A percentile compares a stretch with the other conserved stretches of the same genome.
Conservation (phyloP, 2,113 vertebrate genomes). For the Pachypanchax playfairii region DNA sequence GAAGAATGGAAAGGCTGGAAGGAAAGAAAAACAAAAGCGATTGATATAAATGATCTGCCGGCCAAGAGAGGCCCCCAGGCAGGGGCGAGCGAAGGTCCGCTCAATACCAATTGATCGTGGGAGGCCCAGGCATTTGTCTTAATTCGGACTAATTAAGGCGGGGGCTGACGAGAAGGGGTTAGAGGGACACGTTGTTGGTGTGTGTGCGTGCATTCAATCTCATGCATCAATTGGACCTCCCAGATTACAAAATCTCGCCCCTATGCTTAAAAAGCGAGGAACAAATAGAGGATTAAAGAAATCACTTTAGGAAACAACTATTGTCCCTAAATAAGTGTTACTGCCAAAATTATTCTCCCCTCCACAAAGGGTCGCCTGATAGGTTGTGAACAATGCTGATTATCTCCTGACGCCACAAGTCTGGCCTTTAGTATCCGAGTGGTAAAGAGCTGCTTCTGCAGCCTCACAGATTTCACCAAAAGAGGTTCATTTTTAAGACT, state of each 20-base stretch:
- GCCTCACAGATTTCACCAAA: conserved; percentile 41
- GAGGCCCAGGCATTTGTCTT: conserved; percentile 83
- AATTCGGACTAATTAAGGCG: conserved; percentile 84
- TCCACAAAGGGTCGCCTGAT: conserved; percentile 56
- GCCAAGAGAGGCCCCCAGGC: conserved; percentile 63
- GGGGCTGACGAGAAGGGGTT: conserved; percentile 67
- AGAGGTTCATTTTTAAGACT: conserved; percentile 64
- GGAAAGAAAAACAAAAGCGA: conserved; percentile 75
- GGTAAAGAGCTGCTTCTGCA: conserved; percentile 39
- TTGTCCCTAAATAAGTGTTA: conserved; percentile 70
- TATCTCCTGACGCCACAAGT: conserved; percentile 56
- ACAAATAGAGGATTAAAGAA: conserved; percentile 77
- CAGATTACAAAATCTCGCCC: conserved; percentile 67
- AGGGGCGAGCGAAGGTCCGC: conserved; percentile 70
- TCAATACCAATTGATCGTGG: conserved; percentile 82
- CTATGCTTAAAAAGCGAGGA: conserved; percentile 70
- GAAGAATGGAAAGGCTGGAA: conserved; percentile 53
- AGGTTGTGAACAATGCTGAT: conserved; percentile 67
- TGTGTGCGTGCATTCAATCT: conserved; percentile 44
- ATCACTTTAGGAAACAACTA: conserved; percentile 79
- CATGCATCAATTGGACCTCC: conserved; percentile 61
- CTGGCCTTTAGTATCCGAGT: conserved; percentile 56
- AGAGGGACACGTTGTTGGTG: conserved; percentile 59
- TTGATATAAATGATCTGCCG: conserved; percentile 85
- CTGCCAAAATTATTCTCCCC: conserved; percentile 72